These are phyloP conservation scores for Brachionus asplanchnoidis DNA, from an alignment of 1,140 invertebrate genomes.

Conservation along the genomic window DNA sequence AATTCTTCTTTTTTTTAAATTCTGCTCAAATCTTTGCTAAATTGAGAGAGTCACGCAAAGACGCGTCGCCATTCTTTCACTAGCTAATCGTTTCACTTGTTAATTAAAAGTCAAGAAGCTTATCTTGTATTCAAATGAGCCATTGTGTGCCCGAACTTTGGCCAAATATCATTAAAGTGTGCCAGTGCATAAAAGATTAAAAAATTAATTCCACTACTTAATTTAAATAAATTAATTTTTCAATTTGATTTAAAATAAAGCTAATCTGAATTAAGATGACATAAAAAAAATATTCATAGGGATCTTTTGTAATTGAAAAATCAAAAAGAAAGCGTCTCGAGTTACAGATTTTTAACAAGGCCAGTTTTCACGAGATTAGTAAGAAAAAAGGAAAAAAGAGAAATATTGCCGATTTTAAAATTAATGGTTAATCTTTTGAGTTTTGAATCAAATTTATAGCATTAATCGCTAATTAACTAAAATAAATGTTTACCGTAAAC, in stretches of 20 bases:
- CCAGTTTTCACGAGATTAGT: background rate
- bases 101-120: slow-evolving; percentile 23
- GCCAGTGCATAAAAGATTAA: background rate
- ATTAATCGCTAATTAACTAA: background rate
- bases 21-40: background rate
- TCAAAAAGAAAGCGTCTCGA: background rate
- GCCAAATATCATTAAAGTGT: background rate
- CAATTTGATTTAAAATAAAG: too few relatives aligned
- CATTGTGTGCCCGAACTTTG: background rate
- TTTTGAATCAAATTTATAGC: background rate
- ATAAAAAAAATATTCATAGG: background rate
- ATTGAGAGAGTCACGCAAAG: background rate
- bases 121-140: background rate
- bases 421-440: background rate
- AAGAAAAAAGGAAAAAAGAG: background rate
- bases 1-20: background rate
- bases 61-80: background rate
- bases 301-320: background rate
- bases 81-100: background rate
- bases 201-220: background rate
- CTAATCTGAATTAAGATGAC: background rate
- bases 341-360: background rate
- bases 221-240: background rate
- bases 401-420: background rate
- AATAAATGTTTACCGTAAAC: slow-evolving; percentile 10